Evolutionary conservation across 2,113 vertebrate species (phyloP).

Genomic region (Gasterosteus aculeatus): DNA sequence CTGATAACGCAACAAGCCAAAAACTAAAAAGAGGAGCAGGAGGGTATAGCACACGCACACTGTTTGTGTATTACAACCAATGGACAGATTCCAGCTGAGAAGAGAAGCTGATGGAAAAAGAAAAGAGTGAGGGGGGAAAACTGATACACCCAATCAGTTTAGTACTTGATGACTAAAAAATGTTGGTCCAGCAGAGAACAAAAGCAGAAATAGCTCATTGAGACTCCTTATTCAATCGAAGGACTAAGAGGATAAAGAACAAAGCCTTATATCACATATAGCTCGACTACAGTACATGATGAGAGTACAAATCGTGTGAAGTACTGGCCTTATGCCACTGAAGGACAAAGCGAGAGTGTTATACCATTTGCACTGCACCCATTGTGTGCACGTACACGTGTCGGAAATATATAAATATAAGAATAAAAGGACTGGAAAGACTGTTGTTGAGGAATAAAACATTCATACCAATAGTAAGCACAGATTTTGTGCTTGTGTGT

Average conservation of each 20-base stretch:
- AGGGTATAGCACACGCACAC: neutral
- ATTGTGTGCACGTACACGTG: constrained; percentile 22
- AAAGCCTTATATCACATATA: constrained; percentile 23
- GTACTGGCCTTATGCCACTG: neutral
- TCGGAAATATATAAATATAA: constrained; percentile 12
- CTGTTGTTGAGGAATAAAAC: constrained; percentile 7
- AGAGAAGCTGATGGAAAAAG: neutral
- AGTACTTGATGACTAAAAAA: neutral
- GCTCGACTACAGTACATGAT: constrained; percentile 13
- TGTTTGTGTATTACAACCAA: neutral
- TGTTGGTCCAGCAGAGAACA: neutral
- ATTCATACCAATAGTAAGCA: constrained; percentile 20
- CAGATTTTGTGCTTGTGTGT: constrained; percentile 3
- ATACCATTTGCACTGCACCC: constrained; percentile 39
- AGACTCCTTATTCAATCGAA: neutral
- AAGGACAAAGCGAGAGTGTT: neutral
- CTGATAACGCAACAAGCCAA: neutral
- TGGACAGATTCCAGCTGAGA: neutral
- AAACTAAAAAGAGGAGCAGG: neutral
- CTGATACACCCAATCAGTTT: neutral
- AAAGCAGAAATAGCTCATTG: neutral
- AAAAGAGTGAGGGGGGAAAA: too few species aligned
- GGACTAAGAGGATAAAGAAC: constrained; percentile 16
- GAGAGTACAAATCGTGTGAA: neutral
- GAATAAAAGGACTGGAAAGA: neutral